phyloP scores from a whole-genome alignment of 2,113 vertebrate genomes.

The Malaclemys terrapin region DNA sequence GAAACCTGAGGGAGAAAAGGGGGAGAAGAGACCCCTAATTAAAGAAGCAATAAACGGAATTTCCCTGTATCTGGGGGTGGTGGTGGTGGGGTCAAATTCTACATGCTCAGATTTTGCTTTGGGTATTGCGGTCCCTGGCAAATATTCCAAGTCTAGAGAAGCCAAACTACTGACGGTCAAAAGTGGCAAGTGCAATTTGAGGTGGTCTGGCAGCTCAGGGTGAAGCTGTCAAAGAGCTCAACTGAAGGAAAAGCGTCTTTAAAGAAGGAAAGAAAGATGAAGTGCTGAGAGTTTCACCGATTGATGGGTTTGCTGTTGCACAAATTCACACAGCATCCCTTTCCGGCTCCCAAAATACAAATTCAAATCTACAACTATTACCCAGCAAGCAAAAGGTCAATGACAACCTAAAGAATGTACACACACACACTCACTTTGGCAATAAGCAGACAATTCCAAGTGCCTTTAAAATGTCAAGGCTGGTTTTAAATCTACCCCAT shows the following conservation, averaged over 20 bases:
- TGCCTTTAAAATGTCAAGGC: fast-evolving
- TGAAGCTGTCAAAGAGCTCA: not conserved
- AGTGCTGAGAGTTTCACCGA: fast-evolving
- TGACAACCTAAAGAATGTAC: fast-evolving
- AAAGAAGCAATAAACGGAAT: fast-evolving
- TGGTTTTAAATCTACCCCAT: fast-evolving
- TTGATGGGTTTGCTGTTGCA: fast-evolving
- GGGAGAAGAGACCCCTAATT: fast-evolving
- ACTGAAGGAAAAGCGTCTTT: not conserved
- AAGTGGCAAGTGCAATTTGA: slow-evolving; percentile 64
- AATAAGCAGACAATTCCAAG: fast-evolving
- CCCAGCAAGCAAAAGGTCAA: not conserved
- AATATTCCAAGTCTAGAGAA: not conserved
- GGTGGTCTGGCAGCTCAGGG: not conserved
- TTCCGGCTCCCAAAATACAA: fast-evolving
- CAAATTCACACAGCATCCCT: fast-evolving
- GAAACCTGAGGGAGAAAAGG: not conserved
- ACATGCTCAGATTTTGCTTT: slow-evolving; percentile 10
- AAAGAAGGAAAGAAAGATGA: not conserved
- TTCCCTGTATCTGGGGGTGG: fast-evolving
- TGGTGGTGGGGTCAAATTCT: not conserved
- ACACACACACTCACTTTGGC: fast-evolving
- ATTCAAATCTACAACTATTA: fast-evolving
- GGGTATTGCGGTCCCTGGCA: slow-evolving; percentile 45
- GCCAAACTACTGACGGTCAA: not conserved